phyloP scores from a whole-genome alignment of 2,888 invertebrate species.

The Platerodrilus igneus region DNA sequence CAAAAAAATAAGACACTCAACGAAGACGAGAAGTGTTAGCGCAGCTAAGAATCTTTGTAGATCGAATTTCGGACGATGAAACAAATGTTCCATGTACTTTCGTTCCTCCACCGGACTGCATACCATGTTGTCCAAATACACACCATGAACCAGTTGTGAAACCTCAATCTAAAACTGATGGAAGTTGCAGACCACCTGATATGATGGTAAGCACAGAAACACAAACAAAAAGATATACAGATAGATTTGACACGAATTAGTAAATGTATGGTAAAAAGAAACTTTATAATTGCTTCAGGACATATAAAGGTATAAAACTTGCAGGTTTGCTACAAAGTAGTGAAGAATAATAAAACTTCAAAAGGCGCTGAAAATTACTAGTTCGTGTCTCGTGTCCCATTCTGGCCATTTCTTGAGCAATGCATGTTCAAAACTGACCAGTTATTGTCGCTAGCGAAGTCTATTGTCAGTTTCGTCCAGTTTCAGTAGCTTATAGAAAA shows the following conservation, averaged over 20 bases:
- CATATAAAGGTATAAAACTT: not conserved
- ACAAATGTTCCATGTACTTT: not conserved
- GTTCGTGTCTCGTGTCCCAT: too few relatives aligned
- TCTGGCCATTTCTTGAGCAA: too few relatives aligned
- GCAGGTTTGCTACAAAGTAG: slow-evolving; percentile 34
- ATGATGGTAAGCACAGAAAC: slow-evolving; percentile 16
- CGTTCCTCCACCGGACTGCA: slow-evolving; percentile 3
- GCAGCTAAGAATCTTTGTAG: slow-evolving; percentile 6
- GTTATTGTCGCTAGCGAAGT: too few relatives aligned
- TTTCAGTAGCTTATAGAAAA: too few relatives aligned
- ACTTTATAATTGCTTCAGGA: too few relatives aligned
- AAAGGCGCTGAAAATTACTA: slow-evolving; percentile 3
- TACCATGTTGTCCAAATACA: slow-evolving; percentile 14
- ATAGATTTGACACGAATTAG: too few relatives aligned
- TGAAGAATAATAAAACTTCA: slow-evolving; percentile 3
- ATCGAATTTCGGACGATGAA: slow-evolving; percentile 3
- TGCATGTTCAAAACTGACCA: too few relatives aligned
- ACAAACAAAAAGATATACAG: too few relatives aligned
- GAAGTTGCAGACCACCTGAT: slow-evolving; percentile 14
- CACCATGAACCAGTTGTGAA: slow-evolving; percentile 1
- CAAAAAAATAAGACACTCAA: slow-evolving; percentile 13
- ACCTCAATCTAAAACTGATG: not conserved
- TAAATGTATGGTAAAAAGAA: too few relatives aligned
- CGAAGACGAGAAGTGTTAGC: slow-evolving; percentile 7
- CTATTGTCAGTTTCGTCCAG: too few relatives aligned